Evolutionary conservation across 2,888 invertebrate species (phyloP).

Genomic region (Drosophila flavopinicola): DNA sequence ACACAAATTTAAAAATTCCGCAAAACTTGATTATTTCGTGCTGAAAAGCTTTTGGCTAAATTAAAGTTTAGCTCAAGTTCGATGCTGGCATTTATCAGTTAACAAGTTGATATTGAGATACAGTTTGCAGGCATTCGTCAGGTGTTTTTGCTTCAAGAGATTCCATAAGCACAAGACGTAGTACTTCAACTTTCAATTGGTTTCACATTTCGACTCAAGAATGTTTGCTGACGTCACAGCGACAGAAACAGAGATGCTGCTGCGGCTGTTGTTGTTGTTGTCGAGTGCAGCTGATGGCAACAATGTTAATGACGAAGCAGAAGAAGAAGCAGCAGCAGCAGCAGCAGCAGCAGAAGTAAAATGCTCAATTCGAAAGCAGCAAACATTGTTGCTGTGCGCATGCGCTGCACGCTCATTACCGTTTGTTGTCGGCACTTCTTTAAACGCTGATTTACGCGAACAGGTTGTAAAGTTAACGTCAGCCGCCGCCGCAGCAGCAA

Average conservation of each 20-base stretch:
- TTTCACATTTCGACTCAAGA: conserved; percentile 47
- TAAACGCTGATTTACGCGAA: conserved; percentile 69
- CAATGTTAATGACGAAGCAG: conserved; percentile 5
- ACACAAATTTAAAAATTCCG: conserved; percentile 24
- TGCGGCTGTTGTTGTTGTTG: conserved; percentile 6
- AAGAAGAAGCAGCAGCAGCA: conserved; percentile 19
- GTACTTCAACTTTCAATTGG: conserved; percentile 43
- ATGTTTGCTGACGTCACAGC: conserved; percentile 44
- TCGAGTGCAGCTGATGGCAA: conserved; percentile 12
- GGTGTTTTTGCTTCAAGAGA: conserved; percentile 17
- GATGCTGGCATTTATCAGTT: background rate
- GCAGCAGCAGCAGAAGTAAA: no score
- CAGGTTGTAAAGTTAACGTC: conserved; percentile 69
- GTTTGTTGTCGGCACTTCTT: conserved; percentile 73
- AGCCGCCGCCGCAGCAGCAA: conserved; percentile 22
- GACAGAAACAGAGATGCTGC: background rate
- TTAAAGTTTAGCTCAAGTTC: no score
- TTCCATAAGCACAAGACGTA: conserved; percentile 17
- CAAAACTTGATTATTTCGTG: conserved; percentile 27
- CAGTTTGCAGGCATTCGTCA: background rate
- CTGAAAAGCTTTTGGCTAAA: conserved; percentile 10
- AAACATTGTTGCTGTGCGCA: conserved; percentile 19
- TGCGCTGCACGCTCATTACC: conserved; percentile 66
- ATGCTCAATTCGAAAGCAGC: conserved; percentile 61
- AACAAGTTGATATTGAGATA: no score